Base-by-base conservation (phyloP, 1,140 invertebrate species). In the Drosophila pandora region DNA sequence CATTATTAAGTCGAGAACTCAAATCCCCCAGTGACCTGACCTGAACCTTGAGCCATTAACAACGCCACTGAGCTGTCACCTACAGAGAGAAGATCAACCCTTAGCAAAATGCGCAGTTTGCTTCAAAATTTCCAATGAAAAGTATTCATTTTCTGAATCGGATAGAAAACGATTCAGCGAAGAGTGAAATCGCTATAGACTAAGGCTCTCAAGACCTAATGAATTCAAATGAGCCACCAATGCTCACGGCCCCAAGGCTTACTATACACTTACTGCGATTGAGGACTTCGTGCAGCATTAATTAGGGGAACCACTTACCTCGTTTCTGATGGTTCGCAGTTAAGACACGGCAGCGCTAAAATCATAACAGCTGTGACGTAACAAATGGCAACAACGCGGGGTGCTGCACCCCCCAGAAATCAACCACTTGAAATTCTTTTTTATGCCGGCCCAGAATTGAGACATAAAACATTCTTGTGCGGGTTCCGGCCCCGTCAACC, bases 321-420 rank as follows among this genome's bases (percentile, higher is more conserved):
- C 60, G 28, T 68, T 67, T 17, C 50, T 68, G 63, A 68, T 56
- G 50, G 63, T 5, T 37, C 39, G 71, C 80, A 65, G 78, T 82
- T 50, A 60, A 61, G 75, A 75, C 71, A 53, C 57, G 67, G 45
- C 73, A 67, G 55, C 43, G 54, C 32, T 61, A 68, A 81, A 85
- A 85, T 85, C 74, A 74, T 87, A 87, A 87, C 82, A 85, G 82
- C 82, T 85, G 82, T 82, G 78, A 69, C 82, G 77, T 63, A 81
- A 81, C 82, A 81, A 85, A 85, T 87, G 81, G 67, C 61, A 63
- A 17, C 61, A 32, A 34, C 72, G 58, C 77, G 77, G 80, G 78
- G 64, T 68, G 25, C 30, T 45, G 39, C 1, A 30, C n/a, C 25
- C 9, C 13, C 67, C 37, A 34, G 43, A 49, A 69, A 75, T 72